phyloP scores from a whole-genome alignment of 2,888 invertebrate species.

The Oeneis ivallda region DNA sequence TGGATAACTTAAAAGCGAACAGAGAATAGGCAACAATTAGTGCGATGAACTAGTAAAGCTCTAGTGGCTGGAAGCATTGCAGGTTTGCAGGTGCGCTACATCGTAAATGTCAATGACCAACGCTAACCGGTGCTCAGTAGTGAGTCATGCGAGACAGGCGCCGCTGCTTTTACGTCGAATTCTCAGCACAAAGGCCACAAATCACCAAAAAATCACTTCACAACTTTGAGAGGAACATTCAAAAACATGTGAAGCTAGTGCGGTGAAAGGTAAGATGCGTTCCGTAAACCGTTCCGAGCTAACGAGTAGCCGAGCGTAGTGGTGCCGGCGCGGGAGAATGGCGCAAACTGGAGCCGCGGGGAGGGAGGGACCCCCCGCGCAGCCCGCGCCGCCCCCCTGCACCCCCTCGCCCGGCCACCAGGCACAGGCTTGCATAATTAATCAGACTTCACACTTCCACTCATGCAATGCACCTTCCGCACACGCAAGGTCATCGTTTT shows the following conservation, averaged over 20 bases:
- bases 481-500: conserved; percentile 72
- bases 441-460: conserved; percentile 65
- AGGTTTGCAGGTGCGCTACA: conserved; percentile 46
- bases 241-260: conserved; percentile 67
- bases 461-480: conserved; percentile 63
- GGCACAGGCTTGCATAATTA: conserved; percentile 77
- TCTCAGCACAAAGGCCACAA: conserved; percentile 66
- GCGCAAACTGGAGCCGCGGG: conserved; percentile 73
- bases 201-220: conserved; percentile 78
- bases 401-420: conserved; percentile 55
- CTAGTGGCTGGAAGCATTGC: conserved; percentile 29
- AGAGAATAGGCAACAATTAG: background rate
- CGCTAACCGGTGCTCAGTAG: conserved; percentile 54
- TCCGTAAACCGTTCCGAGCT: conserved; percentile 69
- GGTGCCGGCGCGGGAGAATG: conserved; percentile 75
- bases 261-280: conserved; percentile 78
- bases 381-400: conserved; percentile 36
- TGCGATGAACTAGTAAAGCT: background rate
- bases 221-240: conserved; percentile 67
- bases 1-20: conserved; percentile 4
- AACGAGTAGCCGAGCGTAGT: conserved; percentile 70
- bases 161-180: conserved; percentile 56
- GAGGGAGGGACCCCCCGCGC: conserved; percentile 50
- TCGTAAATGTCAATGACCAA: conserved; percentile 56
- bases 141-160: conserved; percentile 61